Conservation (phyloP, 2,113 vertebrate species). For the Mirza zaza region DNA sequence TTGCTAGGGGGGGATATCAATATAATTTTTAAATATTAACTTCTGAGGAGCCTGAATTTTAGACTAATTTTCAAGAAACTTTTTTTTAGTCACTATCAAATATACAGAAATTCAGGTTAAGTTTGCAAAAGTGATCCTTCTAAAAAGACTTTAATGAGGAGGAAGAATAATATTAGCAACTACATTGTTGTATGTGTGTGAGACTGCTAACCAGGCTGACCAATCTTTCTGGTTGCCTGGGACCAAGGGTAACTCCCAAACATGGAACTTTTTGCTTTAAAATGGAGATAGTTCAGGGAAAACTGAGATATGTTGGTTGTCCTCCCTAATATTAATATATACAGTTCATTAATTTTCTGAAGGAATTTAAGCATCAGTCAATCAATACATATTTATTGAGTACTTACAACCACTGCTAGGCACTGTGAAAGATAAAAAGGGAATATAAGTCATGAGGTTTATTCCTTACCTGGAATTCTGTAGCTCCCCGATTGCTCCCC, state of each 20-base stretch:
- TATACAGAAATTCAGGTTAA: constrained; percentile 1
- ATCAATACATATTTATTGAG: neutral
- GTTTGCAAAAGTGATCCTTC: neutral
- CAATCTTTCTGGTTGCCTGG: accelerated
- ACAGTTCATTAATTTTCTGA: neutral
- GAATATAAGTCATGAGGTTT: neutral
- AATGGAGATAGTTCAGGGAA: neutral
- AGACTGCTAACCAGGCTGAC: neutral
- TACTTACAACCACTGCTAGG: neutral
- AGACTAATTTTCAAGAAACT: neutral
- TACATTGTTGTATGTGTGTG: neutral
- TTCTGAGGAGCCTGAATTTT: neutral
- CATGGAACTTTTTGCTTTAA: neutral
- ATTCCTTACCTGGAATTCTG: neutral
- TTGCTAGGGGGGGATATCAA: neutral
- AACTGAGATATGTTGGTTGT: neutral
- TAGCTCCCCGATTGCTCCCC: neutral
- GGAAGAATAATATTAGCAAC: neutral
- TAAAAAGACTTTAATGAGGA: neutral
- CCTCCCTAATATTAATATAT: neutral
- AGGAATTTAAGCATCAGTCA: neutral
- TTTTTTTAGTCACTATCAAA: neutral
- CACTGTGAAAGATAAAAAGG: neutral
- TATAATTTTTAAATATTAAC: neutral
- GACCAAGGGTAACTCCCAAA: neutral